Evolutionary conservation across 2,797 vertebrate genomes (phyloP).

Genomic region (Acanthopagrus latus): DNA sequence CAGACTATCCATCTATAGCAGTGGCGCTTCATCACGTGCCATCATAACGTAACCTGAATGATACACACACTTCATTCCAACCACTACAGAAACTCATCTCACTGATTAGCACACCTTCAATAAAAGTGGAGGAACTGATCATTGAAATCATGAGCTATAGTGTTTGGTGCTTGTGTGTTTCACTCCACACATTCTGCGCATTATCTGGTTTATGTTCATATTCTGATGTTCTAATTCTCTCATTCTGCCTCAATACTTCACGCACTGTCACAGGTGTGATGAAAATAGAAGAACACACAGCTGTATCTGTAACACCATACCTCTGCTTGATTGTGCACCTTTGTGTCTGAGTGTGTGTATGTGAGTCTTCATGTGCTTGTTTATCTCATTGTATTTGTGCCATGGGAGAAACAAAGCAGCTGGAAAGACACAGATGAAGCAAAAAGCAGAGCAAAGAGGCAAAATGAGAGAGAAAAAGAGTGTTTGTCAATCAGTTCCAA

Average conservation of each 20-base stretch:
- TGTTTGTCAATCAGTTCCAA: conserved; percentile 19
- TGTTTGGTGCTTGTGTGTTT: conserved; percentile 33
- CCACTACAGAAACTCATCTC: conserved; percentile 31
- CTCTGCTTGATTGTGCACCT: conserved; percentile 37
- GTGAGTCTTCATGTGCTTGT: conserved; percentile 32
- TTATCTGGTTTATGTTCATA: conserved; percentile 28
- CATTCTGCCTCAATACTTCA: conserved; percentile 43
- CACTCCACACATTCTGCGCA: conserved; percentile 22
- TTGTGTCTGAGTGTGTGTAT: conserved; percentile 15
- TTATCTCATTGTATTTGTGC: conserved; percentile 52
- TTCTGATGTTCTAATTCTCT: conserved; percentile 36
- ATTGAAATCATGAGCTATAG: conserved; percentile 25
- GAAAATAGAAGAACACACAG: conserved; percentile 56
- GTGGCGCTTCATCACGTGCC: conserved; percentile 43
- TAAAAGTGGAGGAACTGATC: conserved; percentile 38
- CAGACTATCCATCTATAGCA: conserved; percentile 39
- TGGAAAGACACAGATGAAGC: conserved; percentile 58
- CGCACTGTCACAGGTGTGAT: conserved; percentile 56
- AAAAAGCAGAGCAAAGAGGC: conserved; percentile 40
- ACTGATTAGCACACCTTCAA: conserved; percentile 41
- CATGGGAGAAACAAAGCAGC: conserved; percentile 52
- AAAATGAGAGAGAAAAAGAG: conserved; percentile 33
- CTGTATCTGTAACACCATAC: conserved; percentile 43
- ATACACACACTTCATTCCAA: conserved; percentile 35
- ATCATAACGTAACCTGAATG: conserved; percentile 22